Percentiles rank a stretch among this genome's conserved stretches.
Conservation (phyloP, 2,797 vertebrate genomes). For the Trachops cirrhosus region DNA sequence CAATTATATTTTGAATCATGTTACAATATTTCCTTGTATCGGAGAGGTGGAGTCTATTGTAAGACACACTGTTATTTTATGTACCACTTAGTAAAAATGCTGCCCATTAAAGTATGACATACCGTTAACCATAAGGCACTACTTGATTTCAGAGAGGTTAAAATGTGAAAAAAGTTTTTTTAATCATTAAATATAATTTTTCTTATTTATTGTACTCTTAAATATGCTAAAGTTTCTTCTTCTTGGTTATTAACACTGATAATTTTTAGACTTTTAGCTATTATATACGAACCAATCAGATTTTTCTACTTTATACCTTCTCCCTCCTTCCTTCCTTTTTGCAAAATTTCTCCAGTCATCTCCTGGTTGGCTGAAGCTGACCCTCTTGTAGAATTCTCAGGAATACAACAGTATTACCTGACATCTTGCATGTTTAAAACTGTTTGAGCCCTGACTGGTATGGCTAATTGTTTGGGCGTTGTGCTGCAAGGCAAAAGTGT, state of each 20-base stretch:
- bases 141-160: neutral
- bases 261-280: neutral
- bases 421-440: neutral
- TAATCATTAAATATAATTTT: neutral
- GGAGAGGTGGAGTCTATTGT: neutral
- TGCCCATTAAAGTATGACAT: neutral
- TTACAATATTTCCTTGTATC: neutral
- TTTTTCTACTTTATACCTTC: neutral
- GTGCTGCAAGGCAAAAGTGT: neutral
- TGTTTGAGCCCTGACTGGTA: neutral
- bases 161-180: neutral
- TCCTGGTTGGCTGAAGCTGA: neutral
- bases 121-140: neutral
- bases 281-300: neutral
- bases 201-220: neutral
- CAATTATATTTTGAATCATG: neutral
- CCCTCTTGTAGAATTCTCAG: neutral
- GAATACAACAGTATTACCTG: neutral
- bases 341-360: neutral
- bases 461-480: neutral
- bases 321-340: neutral
- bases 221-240: neutral
- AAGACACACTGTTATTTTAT: neutral
- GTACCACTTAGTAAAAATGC: neutral
- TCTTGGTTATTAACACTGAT: slow-evolving; percentile 1